A percentile compares a stretch with the other conserved stretches of the same genome.
Evolutionary conservation across 37 sponge, comb jelly and placozoan genomes (phyloP).

Genomic region (Tethya wilhelma): DNA sequence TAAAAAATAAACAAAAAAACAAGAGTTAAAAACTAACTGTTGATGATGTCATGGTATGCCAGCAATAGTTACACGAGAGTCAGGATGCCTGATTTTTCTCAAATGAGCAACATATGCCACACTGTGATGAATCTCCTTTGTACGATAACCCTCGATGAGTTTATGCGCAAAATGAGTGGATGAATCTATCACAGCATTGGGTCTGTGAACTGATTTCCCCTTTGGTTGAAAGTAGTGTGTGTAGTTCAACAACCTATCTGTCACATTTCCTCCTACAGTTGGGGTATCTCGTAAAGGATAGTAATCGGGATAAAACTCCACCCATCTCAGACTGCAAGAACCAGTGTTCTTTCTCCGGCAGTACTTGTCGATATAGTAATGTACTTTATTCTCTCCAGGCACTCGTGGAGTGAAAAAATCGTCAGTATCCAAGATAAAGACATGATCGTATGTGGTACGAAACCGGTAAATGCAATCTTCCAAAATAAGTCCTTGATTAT

Average conservation of each 20-base stretch:
- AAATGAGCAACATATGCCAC: constrained; percentile 21
- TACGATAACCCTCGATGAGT: constrained; percentile 2
- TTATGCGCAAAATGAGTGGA: constrained; percentile 10
- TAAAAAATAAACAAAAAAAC: too few species aligned
- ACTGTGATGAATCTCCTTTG: not conserved
- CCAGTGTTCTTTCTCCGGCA: constrained; percentile 16
- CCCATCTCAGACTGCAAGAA: constrained; percentile 32
- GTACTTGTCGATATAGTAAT: constrained; percentile 36
- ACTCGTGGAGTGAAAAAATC: constrained; percentile 24
- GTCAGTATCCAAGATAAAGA: constrained; percentile 22
- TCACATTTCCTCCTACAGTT: constrained; percentile 21
- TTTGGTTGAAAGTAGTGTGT: constrained; percentile 10
- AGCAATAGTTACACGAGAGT: too few species aligned
- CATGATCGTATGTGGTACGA: constrained; percentile 17
- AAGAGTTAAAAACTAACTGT: too few species aligned
- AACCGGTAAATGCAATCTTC: constrained; percentile 36
- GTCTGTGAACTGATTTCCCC: constrained; percentile 11
- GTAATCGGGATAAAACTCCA: constrained; percentile 20
- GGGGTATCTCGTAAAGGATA: not conserved
- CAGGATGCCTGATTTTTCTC: too few species aligned
- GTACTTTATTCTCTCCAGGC: constrained; percentile 3
- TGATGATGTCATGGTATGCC: too few species aligned
- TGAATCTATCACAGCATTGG: constrained; percentile 3
- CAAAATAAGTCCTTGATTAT: constrained; percentile 27
- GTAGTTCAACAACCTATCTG: not conserved